Percentiles rank a stretch among this genome's conserved stretches.
phyloP scores from a whole-genome alignment of 2,797 vertebrate genomes.

The Cynodonichthys magdalenae region DNA sequence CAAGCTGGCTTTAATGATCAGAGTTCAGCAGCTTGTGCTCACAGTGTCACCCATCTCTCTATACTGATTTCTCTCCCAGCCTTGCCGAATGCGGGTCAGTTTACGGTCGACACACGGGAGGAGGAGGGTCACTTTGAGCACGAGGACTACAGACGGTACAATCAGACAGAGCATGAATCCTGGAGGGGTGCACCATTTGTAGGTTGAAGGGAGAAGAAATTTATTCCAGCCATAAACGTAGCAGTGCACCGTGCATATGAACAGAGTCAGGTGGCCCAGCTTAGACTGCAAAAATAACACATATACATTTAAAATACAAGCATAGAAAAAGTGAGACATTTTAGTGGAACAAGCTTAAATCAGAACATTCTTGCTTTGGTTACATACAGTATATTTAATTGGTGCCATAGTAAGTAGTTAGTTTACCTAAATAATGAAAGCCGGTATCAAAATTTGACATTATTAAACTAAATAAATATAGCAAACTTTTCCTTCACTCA shows the following conservation, averaged over 20 bases:
- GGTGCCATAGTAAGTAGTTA: too few species aligned
- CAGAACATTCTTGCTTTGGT: not conserved
- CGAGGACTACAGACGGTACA: constrained; percentile 84
- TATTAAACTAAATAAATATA: too few species aligned
- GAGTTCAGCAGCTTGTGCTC: constrained; percentile 44
- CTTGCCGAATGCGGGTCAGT: constrained; percentile 86
- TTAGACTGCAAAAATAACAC: constrained; percentile 83
- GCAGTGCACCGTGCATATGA: constrained; percentile 87
- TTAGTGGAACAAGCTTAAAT: not conserved
- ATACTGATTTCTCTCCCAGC: constrained; percentile 85
- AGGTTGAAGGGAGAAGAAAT: constrained; percentile 76
- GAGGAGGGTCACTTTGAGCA: constrained; percentile 87
- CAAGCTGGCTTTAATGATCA: not conserved
- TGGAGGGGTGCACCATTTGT: constrained; percentile 86
- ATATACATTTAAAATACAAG: not conserved
- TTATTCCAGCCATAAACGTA: constrained; percentile 84
- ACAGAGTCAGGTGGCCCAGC: constrained; percentile 87
- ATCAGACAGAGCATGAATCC: constrained; percentile 85
- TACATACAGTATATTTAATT: too few species aligned
- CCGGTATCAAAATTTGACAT: not conserved
- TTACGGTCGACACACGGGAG: constrained; percentile 87
- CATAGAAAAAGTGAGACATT: not conserved
- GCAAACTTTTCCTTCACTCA: too few species aligned
- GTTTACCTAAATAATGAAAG: not conserved
- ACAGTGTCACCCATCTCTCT: constrained; percentile 17